Conservation (phyloP, 2,797 vertebrate species). For the Anguilla pacifica region DNA sequence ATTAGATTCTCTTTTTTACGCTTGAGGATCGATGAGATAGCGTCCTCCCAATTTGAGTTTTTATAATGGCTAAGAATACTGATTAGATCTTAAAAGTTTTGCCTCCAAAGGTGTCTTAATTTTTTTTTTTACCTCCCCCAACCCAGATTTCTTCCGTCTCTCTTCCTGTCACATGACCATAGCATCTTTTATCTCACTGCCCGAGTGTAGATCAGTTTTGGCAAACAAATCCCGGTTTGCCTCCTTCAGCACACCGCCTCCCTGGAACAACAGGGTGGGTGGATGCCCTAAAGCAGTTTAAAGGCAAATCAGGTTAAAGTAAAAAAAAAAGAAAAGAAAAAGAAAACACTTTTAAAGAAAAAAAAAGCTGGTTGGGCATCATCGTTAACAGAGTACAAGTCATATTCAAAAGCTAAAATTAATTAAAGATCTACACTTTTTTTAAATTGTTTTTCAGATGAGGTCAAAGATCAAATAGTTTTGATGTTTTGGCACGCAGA, state of each 20-base stretch:
- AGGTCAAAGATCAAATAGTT: not conserved
- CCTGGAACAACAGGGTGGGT: slow-evolving; percentile 72
- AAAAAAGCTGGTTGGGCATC: not conserved
- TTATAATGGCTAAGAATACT: not conserved
- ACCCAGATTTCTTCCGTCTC: slow-evolving; percentile 39
- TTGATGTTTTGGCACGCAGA: not conserved
- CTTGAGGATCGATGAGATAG: not conserved
- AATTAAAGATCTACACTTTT: not conserved
- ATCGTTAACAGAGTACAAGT: not conserved
- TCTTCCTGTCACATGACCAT: slow-evolving; percentile 58
- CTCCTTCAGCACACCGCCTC: slow-evolving; percentile 60
- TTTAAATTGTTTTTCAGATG: not conserved
- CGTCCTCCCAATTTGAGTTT: not conserved
- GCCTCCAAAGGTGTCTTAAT: not conserved
- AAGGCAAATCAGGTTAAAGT: slow-evolving; percentile 72
- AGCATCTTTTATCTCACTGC: slow-evolving; percentile 49
- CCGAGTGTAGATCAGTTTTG: slow-evolving; percentile 64
- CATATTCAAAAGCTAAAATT: not conserved
- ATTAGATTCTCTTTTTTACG: not conserved
- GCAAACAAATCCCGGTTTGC: slow-evolving; percentile 64
- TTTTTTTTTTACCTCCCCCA: not conserved
- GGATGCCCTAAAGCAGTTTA: slow-evolving; percentile 56
- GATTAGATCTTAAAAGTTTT: not conserved
- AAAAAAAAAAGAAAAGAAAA: slow-evolving; percentile 52
- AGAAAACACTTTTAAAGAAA: not conserved